phyloP scores from a whole-genome alignment of 2,113 vertebrate species.

The Rhea americana region DNA sequence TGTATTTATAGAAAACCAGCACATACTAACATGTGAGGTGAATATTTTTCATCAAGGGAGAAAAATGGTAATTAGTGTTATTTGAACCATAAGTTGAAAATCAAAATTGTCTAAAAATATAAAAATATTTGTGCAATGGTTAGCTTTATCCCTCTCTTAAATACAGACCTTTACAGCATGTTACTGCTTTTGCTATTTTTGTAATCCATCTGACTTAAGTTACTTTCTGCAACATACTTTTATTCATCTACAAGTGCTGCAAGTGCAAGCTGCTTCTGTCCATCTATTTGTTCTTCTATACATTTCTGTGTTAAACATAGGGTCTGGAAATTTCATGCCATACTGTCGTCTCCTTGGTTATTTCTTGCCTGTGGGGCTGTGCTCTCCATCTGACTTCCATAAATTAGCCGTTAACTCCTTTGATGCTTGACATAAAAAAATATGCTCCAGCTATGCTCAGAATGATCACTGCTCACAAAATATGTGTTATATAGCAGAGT shows the following conservation, averaged over 20 bases:
- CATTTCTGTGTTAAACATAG: neutral
- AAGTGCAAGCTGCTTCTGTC: neutral
- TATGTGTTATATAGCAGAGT: accelerated
- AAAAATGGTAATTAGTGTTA: neutral
- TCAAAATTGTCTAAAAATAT: neutral
- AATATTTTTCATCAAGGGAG: neutral
- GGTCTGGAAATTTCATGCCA: neutral
- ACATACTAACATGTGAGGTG: neutral
- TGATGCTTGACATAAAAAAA: neutral
- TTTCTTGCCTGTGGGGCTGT: neutral
- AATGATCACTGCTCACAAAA: neutral
- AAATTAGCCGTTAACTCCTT: neutral
- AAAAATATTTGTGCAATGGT: neutral
- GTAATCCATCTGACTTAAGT: neutral
- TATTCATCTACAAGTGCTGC: neutral
- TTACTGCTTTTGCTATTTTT: neutral
- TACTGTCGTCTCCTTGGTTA: neutral
- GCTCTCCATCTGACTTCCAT: neutral
- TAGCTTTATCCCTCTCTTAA: neutral
- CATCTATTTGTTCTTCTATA: neutral
- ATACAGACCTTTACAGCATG: neutral
- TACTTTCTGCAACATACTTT: neutral
- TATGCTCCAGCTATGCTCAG: neutral
- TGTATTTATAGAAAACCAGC: neutral
- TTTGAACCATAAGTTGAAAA: neutral